Evolutionary conservation across 2,888 invertebrate genomes (phyloP).

Genomic region (Eupithecia dodoneata): DNA sequence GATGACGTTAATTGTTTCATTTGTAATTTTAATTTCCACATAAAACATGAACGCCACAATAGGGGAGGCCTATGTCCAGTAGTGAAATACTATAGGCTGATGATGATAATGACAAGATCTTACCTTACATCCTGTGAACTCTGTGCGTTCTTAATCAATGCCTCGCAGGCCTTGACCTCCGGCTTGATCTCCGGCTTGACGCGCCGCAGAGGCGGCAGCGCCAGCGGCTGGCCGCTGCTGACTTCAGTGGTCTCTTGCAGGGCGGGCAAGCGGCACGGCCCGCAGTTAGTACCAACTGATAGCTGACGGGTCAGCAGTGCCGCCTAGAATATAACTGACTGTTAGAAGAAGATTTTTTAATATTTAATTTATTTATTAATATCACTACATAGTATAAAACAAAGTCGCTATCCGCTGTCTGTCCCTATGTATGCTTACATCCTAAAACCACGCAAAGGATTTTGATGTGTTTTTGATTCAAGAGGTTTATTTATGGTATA

Average conservation of each 20-base stretch:
- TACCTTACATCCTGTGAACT: background rate
- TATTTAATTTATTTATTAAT: too few species aligned
- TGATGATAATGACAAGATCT: background rate
- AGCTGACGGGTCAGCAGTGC: background rate
- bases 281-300: background rate
- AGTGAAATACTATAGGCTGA: too few species aligned
- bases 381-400: too few species aligned
- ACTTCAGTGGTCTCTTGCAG: background rate
- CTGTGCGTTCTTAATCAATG: background rate
- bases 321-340: background rate
- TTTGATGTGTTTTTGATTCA: too few species aligned
- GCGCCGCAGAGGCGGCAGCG: background rate
- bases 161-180: background rate
- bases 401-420: too few species aligned
- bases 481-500: too few species aligned
- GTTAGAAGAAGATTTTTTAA: background rate
- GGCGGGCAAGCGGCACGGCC: background rate
- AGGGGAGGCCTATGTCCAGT: too few species aligned
- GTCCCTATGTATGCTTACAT: too few species aligned
- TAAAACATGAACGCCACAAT: too few species aligned
- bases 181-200: background rate
- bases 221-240: background rate
- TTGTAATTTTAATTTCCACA: too few species aligned
- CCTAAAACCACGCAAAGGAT: too few species aligned
- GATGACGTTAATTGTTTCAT: too few species aligned